These are phyloP conservation scores for Psophia crepitans DNA, from an alignment of 2,113 vertebrate species.

Conservation along the genomic window DNA sequence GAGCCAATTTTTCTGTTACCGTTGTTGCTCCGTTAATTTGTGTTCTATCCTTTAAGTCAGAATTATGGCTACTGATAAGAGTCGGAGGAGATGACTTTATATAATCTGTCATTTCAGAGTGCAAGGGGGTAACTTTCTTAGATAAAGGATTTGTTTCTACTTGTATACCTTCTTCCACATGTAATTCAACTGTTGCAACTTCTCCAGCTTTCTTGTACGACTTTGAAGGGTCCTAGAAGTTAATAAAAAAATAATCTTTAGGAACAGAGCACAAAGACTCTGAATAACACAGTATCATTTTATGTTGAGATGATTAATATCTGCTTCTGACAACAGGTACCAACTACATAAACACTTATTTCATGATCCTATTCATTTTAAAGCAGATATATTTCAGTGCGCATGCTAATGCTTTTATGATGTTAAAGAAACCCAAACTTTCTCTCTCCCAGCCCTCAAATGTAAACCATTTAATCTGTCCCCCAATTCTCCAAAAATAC, in stretches of 20 bases:
- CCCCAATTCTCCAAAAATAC: background rate
- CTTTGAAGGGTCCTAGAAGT: constrained; percentile 75
- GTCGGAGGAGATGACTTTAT: constrained; percentile 62
- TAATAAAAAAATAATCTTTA: constrained; percentile 55
- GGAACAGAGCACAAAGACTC: background rate
- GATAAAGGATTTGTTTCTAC: constrained; percentile 69
- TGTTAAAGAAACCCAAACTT: background rate
- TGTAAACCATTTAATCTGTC: background rate
- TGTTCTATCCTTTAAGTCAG: constrained; percentile 83
- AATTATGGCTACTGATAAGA: constrained; percentile 77
- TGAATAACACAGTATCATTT: background rate
- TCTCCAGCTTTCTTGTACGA: constrained; percentile 77
- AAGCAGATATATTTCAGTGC: background rate
- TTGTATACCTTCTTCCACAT: constrained; percentile 70
- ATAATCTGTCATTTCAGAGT: constrained; percentile 80
- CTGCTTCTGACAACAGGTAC: background rate
- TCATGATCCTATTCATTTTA: background rate
- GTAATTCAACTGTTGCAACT: constrained; percentile 64
- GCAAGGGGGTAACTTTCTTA: constrained; percentile 76
- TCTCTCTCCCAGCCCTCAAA: background rate
- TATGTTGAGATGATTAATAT: background rate
- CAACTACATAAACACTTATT: background rate
- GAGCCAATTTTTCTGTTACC: constrained; percentile 93
- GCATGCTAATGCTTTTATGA: background rate
- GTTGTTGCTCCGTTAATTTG: constrained; percentile 83